phyloP scores from a whole-genome alignment of 2,113 vertebrate genomes.

The Megaleporinus macrocephalus region DNA sequence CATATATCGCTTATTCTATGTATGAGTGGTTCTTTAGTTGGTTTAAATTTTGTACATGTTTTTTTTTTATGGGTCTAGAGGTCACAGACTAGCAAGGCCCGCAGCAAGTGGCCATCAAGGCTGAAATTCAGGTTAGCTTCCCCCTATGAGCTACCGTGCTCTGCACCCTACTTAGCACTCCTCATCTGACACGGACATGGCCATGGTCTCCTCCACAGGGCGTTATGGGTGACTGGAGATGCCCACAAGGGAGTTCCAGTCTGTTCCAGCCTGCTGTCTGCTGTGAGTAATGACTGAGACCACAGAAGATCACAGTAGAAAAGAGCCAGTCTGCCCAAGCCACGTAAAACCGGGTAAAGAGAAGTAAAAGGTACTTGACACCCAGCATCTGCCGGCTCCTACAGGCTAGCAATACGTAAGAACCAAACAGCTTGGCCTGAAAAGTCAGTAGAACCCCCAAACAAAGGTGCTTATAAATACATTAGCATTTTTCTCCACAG shows the following conservation, averaged over 20 bases:
- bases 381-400: background rate
- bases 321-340: background rate
- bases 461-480: no score
- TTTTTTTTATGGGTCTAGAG: background rate
- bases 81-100: background rate
- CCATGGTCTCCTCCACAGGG: conserved; percentile 30
- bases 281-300: conserved; percentile 57
- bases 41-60: background rate
- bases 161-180: conserved; percentile 34
- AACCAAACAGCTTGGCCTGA: background rate
- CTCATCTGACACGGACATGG: conserved; percentile 16
- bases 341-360: background rate
- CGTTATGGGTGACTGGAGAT: conserved; percentile 55
- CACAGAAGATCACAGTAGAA: conserved; percentile 35
- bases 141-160: conserved; percentile 41
- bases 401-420: background rate
- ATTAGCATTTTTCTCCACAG: no score
- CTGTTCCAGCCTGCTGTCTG: conserved; percentile 43
- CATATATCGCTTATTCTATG: no score
- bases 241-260: conserved; percentile 26
- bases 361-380: conserved; percentile 21
- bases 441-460: background rate
- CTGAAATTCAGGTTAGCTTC: conserved; percentile 43
- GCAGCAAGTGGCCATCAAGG: conserved; percentile 45
- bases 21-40: background rate